Evolutionary conservation across 1,140 invertebrate species (phyloP), one percentile per base, ranked within the genome.

Genomic region (Ditylenchus dipsaci): DNA sequence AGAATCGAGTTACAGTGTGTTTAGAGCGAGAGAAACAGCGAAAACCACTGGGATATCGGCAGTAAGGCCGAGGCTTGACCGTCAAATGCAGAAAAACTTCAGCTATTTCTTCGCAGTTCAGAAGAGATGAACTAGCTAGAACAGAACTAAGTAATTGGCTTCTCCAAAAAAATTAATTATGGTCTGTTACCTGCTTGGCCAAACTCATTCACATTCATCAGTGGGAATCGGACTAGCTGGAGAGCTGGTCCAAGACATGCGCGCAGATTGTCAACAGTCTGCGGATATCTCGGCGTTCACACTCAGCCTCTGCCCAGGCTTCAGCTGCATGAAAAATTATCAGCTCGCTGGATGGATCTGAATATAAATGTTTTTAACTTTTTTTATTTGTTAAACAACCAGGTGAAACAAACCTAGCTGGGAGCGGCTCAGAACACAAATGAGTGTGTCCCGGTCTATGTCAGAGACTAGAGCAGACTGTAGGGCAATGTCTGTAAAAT

Each of bases 81-180:
- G 74, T 72, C 8, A 76, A 57, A 68, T 76, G 75, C n/a, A 76
- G 49, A 61, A 74, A 76, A n/a, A 76, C 75, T 65, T 76, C 75
- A 45, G 74, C 67, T 19, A 76, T 67, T 57, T 76, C 74, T 47
- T 77, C 74, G 27, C 65, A 71, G 17, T 75, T 76, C 33, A 76
- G 49, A 27, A 76, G 30, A 17, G 63, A 65, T 7, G 68, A 67
- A 23, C 68, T 70, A 8, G 68, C 68, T 53, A 17, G 23, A 53
- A 53, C 23, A 26, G 7, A 29, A 61, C n/a, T 17, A 53, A 26
- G 15, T 53, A 15, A 53, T 53, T 13, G 11, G n/a, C n/a, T 13
- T 45, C n/a, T 45, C 11, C n/a, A 45, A 45, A n/a, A n/a, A n/a
- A n/a, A n/a, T n/a, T n/a, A n/a, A n/a, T n/a, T n/a, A n/a, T n/a